These are phyloP conservation scores for Proisotoma minuta DNA, from an alignment of 2,888 invertebrate species.

Conservation along the genomic window DNA sequence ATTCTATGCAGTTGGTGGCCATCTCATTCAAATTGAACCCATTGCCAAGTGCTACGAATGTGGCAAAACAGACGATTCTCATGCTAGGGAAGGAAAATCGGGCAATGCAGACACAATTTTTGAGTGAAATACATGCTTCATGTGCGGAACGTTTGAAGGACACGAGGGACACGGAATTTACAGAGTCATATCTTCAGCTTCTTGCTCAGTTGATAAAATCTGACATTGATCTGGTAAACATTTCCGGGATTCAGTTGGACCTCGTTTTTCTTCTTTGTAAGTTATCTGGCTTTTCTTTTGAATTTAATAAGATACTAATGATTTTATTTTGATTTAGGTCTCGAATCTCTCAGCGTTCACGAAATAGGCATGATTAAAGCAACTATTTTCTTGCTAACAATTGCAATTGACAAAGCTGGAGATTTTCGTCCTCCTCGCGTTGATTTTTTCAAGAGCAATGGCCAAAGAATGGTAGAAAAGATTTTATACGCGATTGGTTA, in stretches of 20 bases:
- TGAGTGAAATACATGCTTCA: conserved; percentile 37
- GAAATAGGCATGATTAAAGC: conserved; percentile 41
- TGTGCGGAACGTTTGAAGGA: conserved; percentile 36
- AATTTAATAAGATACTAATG: conserved; percentile 7
- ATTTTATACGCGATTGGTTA: conserved; percentile 41
- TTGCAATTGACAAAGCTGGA: conserved; percentile 32
- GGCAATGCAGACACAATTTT: conserved; percentile 39
- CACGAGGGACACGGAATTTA: conserved; percentile 42
- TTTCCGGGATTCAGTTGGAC: conserved; percentile 35
- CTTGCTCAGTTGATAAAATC: conserved; percentile 39
- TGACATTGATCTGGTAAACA: conserved; percentile 34
- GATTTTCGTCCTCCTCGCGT: conserved; percentile 27
- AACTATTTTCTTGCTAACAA: conserved; percentile 36
- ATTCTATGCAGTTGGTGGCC: conserved; percentile 41
- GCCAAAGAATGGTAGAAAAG: conserved; percentile 35
- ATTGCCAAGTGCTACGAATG: conserved; percentile 30
- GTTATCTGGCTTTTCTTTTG: conserved; percentile 12
- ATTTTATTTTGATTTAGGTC: conserved; percentile 19
- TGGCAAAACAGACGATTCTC: conserved; percentile 39
- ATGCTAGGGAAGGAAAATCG: conserved; percentile 40
- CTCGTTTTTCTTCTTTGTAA: conserved; percentile 38
- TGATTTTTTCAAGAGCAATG: conserved; percentile 38
- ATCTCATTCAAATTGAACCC: conserved; percentile 43
- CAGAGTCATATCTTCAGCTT: conserved; percentile 42
- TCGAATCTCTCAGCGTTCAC: conserved; percentile 33